Percentiles rank a stretch among this genome's conserved stretches.
These are phyloP conservation scores for Stenurella melanura DNA, from an alignment of 2,888 invertebrate species.

Conservation along the genomic window DNA sequence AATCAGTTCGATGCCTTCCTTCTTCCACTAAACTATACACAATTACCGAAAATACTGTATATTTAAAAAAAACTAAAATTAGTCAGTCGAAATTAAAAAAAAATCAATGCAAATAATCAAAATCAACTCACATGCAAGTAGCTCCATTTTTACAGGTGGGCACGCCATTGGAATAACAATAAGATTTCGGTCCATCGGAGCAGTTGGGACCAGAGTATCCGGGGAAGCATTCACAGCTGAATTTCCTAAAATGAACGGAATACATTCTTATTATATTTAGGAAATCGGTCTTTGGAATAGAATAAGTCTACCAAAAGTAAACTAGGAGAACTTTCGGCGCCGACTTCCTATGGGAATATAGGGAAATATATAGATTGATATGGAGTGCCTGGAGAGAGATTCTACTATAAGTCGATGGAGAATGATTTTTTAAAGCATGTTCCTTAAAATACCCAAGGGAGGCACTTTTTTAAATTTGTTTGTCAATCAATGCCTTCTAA, in stretches of 20 bases:
- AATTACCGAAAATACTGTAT: no score
- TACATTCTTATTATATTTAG: constrained; percentile 4
- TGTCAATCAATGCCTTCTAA: no score
- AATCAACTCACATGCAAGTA: constrained; percentile 84
- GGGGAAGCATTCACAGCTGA: constrained; percentile 87
- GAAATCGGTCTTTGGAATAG: not conserved
- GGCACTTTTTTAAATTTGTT: no score
- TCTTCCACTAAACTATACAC: no score
- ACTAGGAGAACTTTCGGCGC: not conserved
- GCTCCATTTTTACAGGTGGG: constrained; percentile 88
- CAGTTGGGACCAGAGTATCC: constrained; percentile 87
- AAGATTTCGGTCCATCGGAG: constrained; percentile 83
- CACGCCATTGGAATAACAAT: constrained; percentile 80
- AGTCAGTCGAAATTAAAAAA: no score
- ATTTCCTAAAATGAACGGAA: constrained; percentile 77
- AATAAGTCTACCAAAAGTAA: not conserved
- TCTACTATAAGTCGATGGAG: not conserved
- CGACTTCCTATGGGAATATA: not conserved
- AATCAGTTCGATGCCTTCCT: no score
- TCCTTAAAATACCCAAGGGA: no score
- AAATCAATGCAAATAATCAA: no score
- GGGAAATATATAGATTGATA: not conserved
- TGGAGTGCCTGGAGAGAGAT: not conserved
- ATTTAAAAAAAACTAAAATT: no score
- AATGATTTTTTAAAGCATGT: no score